phyloP scores from a whole-genome alignment of 2,797 vertebrate genomes.

The Benthosema pterotum region DNA sequence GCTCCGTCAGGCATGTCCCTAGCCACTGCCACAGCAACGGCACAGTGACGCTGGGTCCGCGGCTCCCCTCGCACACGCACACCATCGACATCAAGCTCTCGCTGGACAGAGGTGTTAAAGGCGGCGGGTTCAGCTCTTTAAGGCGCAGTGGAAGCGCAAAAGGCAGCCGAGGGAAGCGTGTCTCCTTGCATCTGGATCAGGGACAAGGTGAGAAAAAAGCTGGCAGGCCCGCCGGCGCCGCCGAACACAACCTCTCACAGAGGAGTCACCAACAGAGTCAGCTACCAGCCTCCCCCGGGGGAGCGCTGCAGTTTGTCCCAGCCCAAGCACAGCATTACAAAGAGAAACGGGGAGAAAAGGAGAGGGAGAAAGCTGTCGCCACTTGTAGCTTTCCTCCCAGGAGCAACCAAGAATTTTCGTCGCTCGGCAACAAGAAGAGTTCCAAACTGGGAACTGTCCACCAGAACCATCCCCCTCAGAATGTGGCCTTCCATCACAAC shows the following conservation, averaged over 20 bases:
- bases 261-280: constrained; percentile 66
- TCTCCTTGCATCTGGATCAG: constrained; percentile 73
- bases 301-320: constrained; percentile 77
- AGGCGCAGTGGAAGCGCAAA: constrained; percentile 64
- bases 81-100: constrained; percentile 82
- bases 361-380: constrained; percentile 58
- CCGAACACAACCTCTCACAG: constrained; percentile 65
- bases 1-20: constrained; percentile 58
- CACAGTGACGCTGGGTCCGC: constrained; percentile 77
- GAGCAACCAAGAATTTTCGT: constrained; percentile 64
- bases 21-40: constrained; percentile 79
- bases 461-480: constrained; percentile 74
- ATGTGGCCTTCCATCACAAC: constrained; percentile 74
- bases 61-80: constrained; percentile 81
- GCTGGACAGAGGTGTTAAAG: constrained; percentile 71
- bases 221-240: constrained; percentile 51
- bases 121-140: constrained; percentile 68
- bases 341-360: constrained; percentile 62
- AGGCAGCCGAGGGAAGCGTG: constrained; percentile 66
- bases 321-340: constrained; percentile 72
- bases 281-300: constrained; percentile 69
- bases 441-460: constrained; percentile 80
- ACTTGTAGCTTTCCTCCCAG: constrained; percentile 46
- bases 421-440: constrained; percentile 75
- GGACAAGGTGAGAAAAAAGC: constrained; percentile 72